These are phyloP conservation scores for Donacobius atricapilla DNA, from an alignment of 2,113 vertebrate genomes.

Conservation along the genomic window DNA sequence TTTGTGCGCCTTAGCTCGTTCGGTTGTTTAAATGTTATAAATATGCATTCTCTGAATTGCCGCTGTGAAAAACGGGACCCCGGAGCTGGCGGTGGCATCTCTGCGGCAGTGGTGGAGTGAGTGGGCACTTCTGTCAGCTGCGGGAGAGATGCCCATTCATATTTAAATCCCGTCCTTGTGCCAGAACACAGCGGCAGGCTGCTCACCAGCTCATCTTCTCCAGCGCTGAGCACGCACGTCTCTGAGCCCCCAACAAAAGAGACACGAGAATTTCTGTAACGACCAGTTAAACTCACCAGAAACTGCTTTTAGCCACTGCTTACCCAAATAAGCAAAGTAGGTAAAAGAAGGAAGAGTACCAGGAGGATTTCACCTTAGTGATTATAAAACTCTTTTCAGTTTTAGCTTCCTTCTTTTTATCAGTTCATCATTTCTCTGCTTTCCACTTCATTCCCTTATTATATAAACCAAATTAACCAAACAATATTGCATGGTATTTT, in stretches of 20 bases:
- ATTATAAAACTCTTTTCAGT: not conserved
- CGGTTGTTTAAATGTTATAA: conserved; percentile 27
- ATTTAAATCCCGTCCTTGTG: conserved; percentile 38
- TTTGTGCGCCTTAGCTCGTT: conserved; percentile 43
- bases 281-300: not conserved
- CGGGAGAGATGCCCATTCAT: conserved; percentile 43
- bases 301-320: not conserved
- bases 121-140: conserved; percentile 56
- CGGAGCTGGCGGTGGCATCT: conserved; percentile 11
- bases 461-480: not conserved
- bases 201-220: not conserved
- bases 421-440: not conserved
- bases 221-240: not conserved
- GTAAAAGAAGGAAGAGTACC: not conserved
- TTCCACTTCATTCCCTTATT: not conserved
- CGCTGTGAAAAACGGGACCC: not conserved
- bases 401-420: not conserved
- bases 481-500: not conserved
- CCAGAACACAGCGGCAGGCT: not conserved
- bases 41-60: conserved; percentile 53
- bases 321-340: not conserved
- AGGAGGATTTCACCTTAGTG: not conserved
- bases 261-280: not conserved
- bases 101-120: not conserved
- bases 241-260: not conserved